Evolutionary conservation across 1,140 invertebrate genomes (phyloP), one percentile per base, ranked within the genome.

Genomic region (Cydia pomonella): DNA sequence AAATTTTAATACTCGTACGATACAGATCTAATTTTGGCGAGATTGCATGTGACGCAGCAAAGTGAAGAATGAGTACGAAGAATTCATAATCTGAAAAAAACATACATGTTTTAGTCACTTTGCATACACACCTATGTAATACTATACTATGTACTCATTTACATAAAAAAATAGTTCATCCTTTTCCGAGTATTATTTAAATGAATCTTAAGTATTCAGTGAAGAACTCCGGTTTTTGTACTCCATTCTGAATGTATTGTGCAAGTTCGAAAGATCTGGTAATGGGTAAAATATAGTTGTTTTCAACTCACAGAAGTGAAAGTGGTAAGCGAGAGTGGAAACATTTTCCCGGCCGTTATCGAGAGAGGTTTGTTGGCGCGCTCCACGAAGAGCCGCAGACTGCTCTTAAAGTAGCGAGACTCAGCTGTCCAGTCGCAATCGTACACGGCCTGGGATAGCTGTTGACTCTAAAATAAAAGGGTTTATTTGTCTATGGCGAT

Each of bases 41-140:
- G 82, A 75, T 75, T 87, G 83, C 78, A 89, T 82, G 29, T 91
- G 72, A 21, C 83, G 77, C 7, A 89, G 77, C 21, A 91, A 76
- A 21, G 87, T 87, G 62, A 87, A 91, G 73, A 88, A 87, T 5
- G 87, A 89, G 73, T 89, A 91, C 6, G 87, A 83, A 12, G 89
- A 81, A 75, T 91, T 89, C 81, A 91, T 89, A 72, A 91, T 88
- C 86, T 89, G 83, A 41, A 91, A 59, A 91, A 7, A 77, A 76
- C 3, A 74, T n/a, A n/a, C 23, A 47, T 29, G n/a, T 18, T 62
- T 18, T 33, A 29, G 38, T 41, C 18, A 72, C 33, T 6, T 53
- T 18, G 1, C 3, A 59, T 59, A 12, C 21, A 59, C 53, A 10
- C n/a, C n/a, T 59, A 23, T 23, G 18, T 59, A 13, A 18, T 18